A percentile compares a stretch with the other conserved stretches of the same genome.
Evolutionary conservation across 2,888 invertebrate genomes (phyloP).

Genomic region (Acrocyrtus sp.): DNA sequence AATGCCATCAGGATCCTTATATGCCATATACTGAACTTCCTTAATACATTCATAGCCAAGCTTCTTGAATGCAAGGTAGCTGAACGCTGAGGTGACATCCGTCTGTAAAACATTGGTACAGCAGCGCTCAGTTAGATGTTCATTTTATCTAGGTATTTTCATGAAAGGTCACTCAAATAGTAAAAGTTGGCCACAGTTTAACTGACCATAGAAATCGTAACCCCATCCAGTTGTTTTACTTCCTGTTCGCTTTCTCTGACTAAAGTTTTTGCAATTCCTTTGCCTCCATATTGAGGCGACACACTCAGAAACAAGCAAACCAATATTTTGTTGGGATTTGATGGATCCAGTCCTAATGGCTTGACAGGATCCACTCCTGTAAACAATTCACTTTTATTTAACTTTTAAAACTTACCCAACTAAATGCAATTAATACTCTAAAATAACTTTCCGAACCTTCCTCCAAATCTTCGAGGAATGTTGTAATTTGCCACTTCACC

Average conservation of each 20-base stretch:
- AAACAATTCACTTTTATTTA: neutral
- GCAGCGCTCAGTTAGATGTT: neutral
- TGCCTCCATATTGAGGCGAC: slow-evolving; percentile 22
- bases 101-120: slow-evolving; percentile 4
- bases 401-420: neutral
- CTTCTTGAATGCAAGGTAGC: slow-evolving; percentile 36
- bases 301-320: slow-evolving; percentile 43
- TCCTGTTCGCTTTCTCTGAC: slow-evolving; percentile 33
- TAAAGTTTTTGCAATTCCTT: slow-evolving; percentile 42
- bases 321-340: slow-evolving; percentile 29
- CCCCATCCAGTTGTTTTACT: slow-evolving; percentile 27
- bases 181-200: neutral
- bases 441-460: slow-evolving; percentile 22
- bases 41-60: slow-evolving; percentile 40
- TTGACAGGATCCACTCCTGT: slow-evolving; percentile 26
- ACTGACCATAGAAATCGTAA: slow-evolving; percentile 42
- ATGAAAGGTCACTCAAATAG: neutral
- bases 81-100: slow-evolving; percentile 34
- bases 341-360: slow-evolving; percentile 12
- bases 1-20: slow-evolving; percentile 41
- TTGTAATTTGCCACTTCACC: slow-evolving; percentile 38
- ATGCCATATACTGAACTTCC: slow-evolving; percentile 33
- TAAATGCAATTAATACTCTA: neutral
- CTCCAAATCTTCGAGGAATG: slow-evolving; percentile 46
- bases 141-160: neutral